A percentile compares a stretch with the other conserved stretches of the same genome.
Conservation (phyloP, 2,797 vertebrate species). For the Denticeps clupeoides region DNA sequence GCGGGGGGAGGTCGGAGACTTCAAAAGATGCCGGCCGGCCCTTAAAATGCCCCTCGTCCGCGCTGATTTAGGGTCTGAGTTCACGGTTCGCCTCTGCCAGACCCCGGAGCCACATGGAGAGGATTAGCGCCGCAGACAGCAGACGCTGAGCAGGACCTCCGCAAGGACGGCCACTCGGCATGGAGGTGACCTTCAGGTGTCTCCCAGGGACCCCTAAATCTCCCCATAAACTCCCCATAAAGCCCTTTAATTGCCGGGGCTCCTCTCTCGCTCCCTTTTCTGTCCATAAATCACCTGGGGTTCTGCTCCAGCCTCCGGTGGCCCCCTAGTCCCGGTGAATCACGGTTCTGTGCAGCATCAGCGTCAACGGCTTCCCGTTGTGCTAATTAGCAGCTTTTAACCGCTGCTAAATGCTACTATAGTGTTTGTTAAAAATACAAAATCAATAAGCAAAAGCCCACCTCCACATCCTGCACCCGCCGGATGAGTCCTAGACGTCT, state of each 20-base stretch:
- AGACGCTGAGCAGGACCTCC: background rate
- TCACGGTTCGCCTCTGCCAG: background rate
- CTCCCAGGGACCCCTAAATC: conserved; percentile 7
- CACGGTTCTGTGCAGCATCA: conserved; percentile 19
- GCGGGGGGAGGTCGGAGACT: conserved; percentile 9
- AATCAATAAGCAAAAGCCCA: too few relatives aligned
- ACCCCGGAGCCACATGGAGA: conserved; percentile 22
- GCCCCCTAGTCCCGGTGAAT: background rate
- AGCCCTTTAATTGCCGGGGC: conserved; percentile 18
- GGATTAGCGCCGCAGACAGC: conserved; percentile 16
- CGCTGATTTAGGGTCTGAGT: conserved; percentile 8
- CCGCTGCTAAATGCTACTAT: conserved; percentile 9
- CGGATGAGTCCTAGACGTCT: background rate
- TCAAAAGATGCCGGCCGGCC: conserved; percentile 20
- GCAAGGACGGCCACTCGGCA: conserved; percentile 7
- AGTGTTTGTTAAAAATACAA: too few relatives aligned
- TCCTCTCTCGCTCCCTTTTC: background rate
- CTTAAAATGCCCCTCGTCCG: conserved; percentile 2
- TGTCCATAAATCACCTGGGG: conserved; percentile 19
- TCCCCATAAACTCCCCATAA: conserved; percentile 6
- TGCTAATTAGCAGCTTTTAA: conserved; percentile 14
- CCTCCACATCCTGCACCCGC: background rate
- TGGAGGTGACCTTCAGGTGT: conserved; percentile 43
- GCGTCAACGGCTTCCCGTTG: conserved; percentile 5
- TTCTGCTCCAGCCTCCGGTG: background rate